Evolutionary conservation across 2,797 vertebrate genomes (phyloP), one percentile per base, ranked within the genome.

Genomic region (Syncerus caffer): DNA sequence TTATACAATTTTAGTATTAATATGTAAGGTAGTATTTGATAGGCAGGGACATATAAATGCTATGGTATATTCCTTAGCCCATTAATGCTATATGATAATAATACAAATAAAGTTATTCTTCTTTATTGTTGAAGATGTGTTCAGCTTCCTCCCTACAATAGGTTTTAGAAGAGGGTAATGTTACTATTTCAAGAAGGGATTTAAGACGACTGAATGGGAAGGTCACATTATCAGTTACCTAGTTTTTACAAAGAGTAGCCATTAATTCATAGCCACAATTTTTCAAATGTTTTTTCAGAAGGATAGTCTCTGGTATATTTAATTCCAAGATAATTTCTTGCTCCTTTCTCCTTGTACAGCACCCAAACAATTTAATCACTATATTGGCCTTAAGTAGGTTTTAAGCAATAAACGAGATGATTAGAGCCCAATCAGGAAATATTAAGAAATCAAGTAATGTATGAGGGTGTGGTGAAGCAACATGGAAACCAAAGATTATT

Each of bases 1-100:
- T 93, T 89, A 93, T 25, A 92, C 42, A 92, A 67, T 83, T 92
- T 90, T 96, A 95, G 74, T 25, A 85, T 79, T 91, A 93, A 96
- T 89, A 88, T 42, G 8, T 95, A 87, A 89, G 19, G 4, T 74
- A 83, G 53, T 95, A 83, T 79, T 88, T 91, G 38, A 88, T 29
- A 91, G 64, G 51, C 31, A 89, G 38, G n/a, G 34, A 89, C 38
- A 89, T 64, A 91, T 23, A 96, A 92, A 57, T 90, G 27, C 47
- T 90, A 38, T 42, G 17, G 47, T 91, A 9, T 53, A 88, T 58
- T 89, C 21, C 21, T 96, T 90, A 62, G 53, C 1, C 17, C 6
- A 87, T 38, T 79, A 67, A n/a, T 0, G 67, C 17, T 89, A 60
- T 9, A 2, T 86, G 57, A 84, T 90, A 34, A 95, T 86, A 87